phyloP scores from a whole-genome alignment of 2,888 invertebrate genomes.

The Drosophila mulleri region DNA sequence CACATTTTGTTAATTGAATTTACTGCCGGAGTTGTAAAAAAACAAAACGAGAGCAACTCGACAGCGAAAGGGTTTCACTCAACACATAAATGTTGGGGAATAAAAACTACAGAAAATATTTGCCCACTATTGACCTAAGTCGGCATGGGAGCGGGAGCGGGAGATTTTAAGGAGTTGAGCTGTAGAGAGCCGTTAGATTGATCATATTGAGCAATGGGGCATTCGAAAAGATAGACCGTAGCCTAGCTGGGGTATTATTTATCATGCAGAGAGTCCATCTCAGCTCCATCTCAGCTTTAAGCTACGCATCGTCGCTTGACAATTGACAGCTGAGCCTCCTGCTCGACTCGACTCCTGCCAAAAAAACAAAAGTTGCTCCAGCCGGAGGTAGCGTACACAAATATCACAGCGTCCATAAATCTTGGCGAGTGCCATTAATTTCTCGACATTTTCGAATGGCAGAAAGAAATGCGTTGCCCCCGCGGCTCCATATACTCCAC shows the following conservation, averaged over 20 bases:
- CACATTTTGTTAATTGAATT: slow-evolving; percentile 74
- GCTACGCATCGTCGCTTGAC: neutral
- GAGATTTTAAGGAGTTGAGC: neutral
- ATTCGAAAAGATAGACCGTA: too few relatives aligned
- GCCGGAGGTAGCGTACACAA: slow-evolving; percentile 34
- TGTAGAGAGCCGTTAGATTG: too few relatives aligned
- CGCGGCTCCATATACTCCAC: slow-evolving; percentile 5
- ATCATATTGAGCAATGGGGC: too few relatives aligned
- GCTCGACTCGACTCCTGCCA: neutral
- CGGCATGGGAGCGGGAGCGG: neutral
- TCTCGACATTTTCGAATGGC: slow-evolving; percentile 67
- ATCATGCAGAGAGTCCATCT: too few relatives aligned
- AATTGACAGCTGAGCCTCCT: slow-evolving; percentile 29
- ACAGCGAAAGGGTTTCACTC: neutral
- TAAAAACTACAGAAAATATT: neutral
- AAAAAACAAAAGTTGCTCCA: slow-evolving; percentile 20
- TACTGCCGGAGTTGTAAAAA: slow-evolving; percentile 21
- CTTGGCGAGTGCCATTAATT: slow-evolving; percentile 72
- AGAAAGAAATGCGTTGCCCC: slow-evolving; percentile 33
- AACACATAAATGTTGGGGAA: too few relatives aligned
- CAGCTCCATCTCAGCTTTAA: neutral
- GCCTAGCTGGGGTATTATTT: too few relatives aligned
- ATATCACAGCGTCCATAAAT: slow-evolving; percentile 69
- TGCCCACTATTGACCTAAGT: neutral
- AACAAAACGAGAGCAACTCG: slow-evolving; percentile 4